A percentile compares a stretch with the other conserved stretches of the same genome.
Conservation (phyloP, 1,140 invertebrate species). For the Bradynema listronoti region DNA sequence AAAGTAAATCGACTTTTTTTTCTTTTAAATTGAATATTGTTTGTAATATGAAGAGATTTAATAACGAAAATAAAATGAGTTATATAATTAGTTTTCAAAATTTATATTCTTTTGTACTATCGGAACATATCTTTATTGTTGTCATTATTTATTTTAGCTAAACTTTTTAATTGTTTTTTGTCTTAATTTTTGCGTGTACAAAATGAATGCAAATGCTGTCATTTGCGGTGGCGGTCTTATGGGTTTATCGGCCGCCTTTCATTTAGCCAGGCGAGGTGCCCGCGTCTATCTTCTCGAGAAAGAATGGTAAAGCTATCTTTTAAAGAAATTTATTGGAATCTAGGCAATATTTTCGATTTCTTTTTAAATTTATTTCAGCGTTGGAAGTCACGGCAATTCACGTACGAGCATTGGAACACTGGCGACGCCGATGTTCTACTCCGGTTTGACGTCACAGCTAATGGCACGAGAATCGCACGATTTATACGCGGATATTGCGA, state of each 20-base stretch:
- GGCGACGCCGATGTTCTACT: constrained; percentile 77
- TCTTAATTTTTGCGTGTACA: no score
- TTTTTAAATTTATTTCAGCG: constrained; percentile 61
- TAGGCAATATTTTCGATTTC: constrained; percentile 8
- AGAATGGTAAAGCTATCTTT: constrained; percentile 34
- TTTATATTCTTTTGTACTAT: no score
- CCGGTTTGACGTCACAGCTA: constrained; percentile 70
- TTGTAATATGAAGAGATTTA: no score
- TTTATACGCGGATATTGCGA: constrained; percentile 74
- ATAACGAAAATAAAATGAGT: no score
- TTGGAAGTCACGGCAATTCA: constrained; percentile 67
- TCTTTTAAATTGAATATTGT: no score
- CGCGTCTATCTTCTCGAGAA: constrained; percentile 73
- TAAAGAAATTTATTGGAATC: not conserved
- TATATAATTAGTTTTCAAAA: no score
- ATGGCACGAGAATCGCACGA: constrained; percentile 75
- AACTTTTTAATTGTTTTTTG: no score
- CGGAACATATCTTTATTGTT: no score
- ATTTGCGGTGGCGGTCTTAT: constrained; percentile 81
- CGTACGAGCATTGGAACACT: constrained; percentile 73
- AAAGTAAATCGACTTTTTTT: no score
- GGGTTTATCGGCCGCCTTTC: constrained; percentile 86
- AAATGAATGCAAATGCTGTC: constrained; percentile 24
- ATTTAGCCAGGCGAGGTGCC: constrained; percentile 76
- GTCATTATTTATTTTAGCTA: no score